A percentile compares a stretch with the other conserved stretches of the same genome.
Conservation (phyloP, 2,113 vertebrate species). For the Rhagologus leucostigma region DNA sequence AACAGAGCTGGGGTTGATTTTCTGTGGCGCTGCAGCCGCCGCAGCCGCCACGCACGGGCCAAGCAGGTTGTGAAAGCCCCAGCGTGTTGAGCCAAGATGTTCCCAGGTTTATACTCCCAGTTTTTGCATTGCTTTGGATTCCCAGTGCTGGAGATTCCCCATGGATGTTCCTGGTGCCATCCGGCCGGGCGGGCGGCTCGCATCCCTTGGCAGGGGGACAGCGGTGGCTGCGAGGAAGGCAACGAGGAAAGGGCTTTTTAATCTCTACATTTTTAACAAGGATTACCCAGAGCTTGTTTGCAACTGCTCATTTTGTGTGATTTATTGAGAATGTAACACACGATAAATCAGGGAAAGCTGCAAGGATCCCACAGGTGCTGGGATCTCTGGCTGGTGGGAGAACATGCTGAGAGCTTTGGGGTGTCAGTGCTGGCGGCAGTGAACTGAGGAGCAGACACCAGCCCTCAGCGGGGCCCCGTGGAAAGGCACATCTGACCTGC, state of each 20-base stretch:
- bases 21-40: accelerated
- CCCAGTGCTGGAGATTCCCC: accelerated
- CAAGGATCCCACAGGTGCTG: too few species aligned
- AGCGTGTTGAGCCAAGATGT: accelerated
- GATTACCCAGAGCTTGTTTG: not conserved
- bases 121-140: not conserved
- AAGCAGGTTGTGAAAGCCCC: not conserved
- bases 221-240: accelerated
- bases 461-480: accelerated
- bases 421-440: not conserved
- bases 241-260: not conserved
- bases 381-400: not conserved
- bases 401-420: not conserved
- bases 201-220: accelerated
- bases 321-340: accelerated
- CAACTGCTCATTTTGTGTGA: not conserved
- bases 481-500: not conserved
- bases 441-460: accelerated
- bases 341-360: not conserved
- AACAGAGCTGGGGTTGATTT: not conserved
- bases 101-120: not conserved
- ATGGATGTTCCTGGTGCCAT: not conserved
- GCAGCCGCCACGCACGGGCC: accelerated
- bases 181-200: accelerated
- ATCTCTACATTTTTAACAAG: not conserved